A percentile compares a stretch with the other conserved stretches of the same genome.
Conservation (phyloP, 30 jellyfish, hydroid and myxozoan genomes). For the Aurelia aurita complex sp. Pacific region DNA sequence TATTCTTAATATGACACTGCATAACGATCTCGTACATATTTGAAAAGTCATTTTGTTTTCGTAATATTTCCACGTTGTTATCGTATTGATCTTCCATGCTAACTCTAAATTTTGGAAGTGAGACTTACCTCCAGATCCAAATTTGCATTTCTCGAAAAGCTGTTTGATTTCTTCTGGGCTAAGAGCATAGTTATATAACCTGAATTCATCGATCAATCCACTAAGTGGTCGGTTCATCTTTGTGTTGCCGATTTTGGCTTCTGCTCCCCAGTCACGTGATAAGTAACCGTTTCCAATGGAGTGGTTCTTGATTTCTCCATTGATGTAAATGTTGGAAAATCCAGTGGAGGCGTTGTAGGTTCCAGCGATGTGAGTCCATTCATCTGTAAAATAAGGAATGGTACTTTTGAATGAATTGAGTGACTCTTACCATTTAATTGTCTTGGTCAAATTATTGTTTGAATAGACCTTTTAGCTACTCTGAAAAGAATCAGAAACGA, state of each 20-base stretch:
- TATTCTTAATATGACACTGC: no score
- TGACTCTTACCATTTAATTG: no score
- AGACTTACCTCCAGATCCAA: slow-evolving; percentile 67
- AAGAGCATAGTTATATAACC: slow-evolving; percentile 93
- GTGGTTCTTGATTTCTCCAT: slow-evolving; percentile 89
- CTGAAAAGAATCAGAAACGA: no score
- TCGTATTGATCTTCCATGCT: background rate
- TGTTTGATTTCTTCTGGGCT: slow-evolving; percentile 91
- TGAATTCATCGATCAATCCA: slow-evolving; percentile 93
- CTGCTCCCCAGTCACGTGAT: slow-evolving; percentile 97
- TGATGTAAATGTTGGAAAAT: slow-evolving; percentile 87
- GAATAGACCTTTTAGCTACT: no score
- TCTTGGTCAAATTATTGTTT: no score
- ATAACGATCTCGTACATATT: no score
- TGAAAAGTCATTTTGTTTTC: no score
- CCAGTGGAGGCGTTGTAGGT: slow-evolving; percentile 88
- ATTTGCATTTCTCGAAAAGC: slow-evolving; percentile 89
- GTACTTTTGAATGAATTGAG: background rate
- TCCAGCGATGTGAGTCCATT: slow-evolving; percentile 99
- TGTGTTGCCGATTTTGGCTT: slow-evolving; percentile 87
- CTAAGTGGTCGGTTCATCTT: slow-evolving; percentile 80
- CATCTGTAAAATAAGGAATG: slow-evolving; percentile 4
- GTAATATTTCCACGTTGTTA: no score
- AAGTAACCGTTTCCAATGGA: slow-evolving; percentile 90
- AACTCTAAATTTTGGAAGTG: background rate